phyloP scores from a whole-genome alignment of 2,113 vertebrate species.

The Dasyurus viverrinus region DNA sequence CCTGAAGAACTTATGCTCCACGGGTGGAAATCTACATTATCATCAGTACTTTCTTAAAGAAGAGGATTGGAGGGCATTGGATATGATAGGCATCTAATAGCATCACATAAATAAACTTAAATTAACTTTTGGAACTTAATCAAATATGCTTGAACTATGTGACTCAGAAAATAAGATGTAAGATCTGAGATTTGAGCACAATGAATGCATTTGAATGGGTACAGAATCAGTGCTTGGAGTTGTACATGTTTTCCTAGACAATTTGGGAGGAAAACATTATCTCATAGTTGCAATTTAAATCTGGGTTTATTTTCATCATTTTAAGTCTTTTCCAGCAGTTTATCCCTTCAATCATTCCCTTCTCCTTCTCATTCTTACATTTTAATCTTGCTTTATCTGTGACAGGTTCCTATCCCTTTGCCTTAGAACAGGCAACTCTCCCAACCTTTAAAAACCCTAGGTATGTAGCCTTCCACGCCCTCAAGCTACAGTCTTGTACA shows the following conservation, averaged over 20 bases:
- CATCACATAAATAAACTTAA: background rate
- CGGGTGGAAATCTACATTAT: no score
- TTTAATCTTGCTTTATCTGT: background rate
- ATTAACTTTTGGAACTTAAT: background rate
- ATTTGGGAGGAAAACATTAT: background rate
- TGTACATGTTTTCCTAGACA: background rate
- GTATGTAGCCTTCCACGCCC: background rate
- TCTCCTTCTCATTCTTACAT: background rate
- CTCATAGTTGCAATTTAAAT: background rate
- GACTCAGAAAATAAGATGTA: conserved; percentile 21
- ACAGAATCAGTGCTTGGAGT: background rate
- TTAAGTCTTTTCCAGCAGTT: background rate
- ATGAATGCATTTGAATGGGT: background rate
- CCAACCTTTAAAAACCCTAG: background rate
- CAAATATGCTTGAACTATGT: conserved; percentile 30
- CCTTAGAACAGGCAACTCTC: background rate
- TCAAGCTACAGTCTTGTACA: background rate
- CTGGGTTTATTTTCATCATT: background rate
- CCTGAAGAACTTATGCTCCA: no score
- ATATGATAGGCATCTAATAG: background rate
- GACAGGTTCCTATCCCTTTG: background rate
- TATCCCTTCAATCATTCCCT: background rate
- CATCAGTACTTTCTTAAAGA: no score
- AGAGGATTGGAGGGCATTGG: background rate
- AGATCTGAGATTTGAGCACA: background rate